A percentile compares a stretch with the other conserved stretches of the same genome.
These are phyloP conservation scores for Drosophila anceps DNA, from an alignment of 2,888 invertebrate species.

Conservation along the genomic window DNA sequence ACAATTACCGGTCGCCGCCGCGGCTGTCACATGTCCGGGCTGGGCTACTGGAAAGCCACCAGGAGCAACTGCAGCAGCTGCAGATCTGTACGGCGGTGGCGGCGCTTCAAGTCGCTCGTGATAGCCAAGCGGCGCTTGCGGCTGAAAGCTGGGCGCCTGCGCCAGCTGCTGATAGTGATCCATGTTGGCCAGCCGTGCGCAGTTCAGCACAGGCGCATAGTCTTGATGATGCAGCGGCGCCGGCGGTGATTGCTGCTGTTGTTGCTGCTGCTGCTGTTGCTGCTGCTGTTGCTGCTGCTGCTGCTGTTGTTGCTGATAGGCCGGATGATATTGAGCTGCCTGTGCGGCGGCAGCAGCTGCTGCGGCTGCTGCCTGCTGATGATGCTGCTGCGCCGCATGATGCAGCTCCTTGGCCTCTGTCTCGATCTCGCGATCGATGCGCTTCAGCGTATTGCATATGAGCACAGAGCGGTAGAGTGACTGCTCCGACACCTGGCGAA, in stretches of 20 bases:
- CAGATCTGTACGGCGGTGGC: slow-evolving; percentile 55
- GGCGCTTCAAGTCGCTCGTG: slow-evolving; percentile 75
- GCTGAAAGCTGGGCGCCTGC: slow-evolving; percentile 71
- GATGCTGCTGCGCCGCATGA: slow-evolving; percentile 84
- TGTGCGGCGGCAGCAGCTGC: slow-evolving; percentile 68
- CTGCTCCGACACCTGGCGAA: slow-evolving; percentile 95
- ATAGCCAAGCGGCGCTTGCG: slow-evolving; percentile 69
- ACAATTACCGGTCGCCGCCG: slow-evolving; percentile 67
- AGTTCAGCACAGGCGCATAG: slow-evolving; percentile 83
- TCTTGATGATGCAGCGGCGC: slow-evolving; percentile 68
- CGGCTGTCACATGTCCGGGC: slow-evolving; percentile 28
- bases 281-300: slow-evolving; percentile 67
- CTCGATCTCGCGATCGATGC: slow-evolving; percentile 95
- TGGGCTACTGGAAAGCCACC: slow-evolving; percentile 39
- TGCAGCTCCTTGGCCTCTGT: slow-evolving; percentile 87
- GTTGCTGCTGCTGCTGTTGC: slow-evolving; percentile 68
- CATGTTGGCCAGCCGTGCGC: slow-evolving; percentile 80
- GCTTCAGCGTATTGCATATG: slow-evolving; percentile 95
- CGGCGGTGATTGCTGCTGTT: slow-evolving; percentile 70
- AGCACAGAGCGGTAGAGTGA: slow-evolving; percentile 95
- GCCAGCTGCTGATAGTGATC: slow-evolving; percentile 82
- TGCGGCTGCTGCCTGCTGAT: slow-evolving; percentile 72
- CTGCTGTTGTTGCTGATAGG: slow-evolving; percentile 74
- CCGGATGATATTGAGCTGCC: slow-evolving; percentile 79
- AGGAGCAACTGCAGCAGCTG: slow-evolving; percentile 27